Conservation (phyloP, 2,797 vertebrate genomes). For the Meriones psammophilus region DNA sequence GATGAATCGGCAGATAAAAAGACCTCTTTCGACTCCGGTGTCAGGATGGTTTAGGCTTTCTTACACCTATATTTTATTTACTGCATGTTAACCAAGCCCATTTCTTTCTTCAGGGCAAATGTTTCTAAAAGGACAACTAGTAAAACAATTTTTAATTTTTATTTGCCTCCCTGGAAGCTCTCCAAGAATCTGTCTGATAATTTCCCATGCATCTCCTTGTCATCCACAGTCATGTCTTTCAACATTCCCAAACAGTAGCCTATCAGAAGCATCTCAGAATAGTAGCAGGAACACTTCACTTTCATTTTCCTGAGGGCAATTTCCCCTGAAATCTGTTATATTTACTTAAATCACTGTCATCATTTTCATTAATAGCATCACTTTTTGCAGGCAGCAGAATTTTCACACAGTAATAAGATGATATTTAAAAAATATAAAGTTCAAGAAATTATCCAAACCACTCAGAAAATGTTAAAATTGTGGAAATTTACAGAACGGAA, state of each 20-base stretch:
- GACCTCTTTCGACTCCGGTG: not conserved
- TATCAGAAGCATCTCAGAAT: not conserved
- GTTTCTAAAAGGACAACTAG: not conserved
- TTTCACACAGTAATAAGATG: not conserved
- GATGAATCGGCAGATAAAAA: not conserved
- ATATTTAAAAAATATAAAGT: not conserved
- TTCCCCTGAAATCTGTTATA: not conserved
- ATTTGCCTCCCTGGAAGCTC: not conserved
- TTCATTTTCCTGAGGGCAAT: not conserved
- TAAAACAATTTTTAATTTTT: conserved; percentile 28
- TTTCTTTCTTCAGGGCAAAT: not conserved
- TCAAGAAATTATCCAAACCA: conserved; percentile 42
- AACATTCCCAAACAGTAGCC: not conserved
- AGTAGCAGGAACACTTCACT: not conserved
- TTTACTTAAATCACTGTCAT: not conserved
- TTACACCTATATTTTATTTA: not conserved
- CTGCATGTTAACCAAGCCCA: not conserved
- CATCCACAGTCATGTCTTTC: not conserved
- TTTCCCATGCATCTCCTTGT: not conserved
- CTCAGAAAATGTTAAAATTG: conserved; percentile 3
- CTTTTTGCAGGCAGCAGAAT: not conserved
- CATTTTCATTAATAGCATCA: conserved; percentile 1
- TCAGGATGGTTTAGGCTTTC: not conserved
- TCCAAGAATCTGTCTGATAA: not conserved
- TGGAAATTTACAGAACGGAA: not conserved